A percentile compares a stretch with the other conserved stretches of the same genome.
Conservation (phyloP, 2,113 vertebrate species). For the Apteryx mantelli region DNA sequence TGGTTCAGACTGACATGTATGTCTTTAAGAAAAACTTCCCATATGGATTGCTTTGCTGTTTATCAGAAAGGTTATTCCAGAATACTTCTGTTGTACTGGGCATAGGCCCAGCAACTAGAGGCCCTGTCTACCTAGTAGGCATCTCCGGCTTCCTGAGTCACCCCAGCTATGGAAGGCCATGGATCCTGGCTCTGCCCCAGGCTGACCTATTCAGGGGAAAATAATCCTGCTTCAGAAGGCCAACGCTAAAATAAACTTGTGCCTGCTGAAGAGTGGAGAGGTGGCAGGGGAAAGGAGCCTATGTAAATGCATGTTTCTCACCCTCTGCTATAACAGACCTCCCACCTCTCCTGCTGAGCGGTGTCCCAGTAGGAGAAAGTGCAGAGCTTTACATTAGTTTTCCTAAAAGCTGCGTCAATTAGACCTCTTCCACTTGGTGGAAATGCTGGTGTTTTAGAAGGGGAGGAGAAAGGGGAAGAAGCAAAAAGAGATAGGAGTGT, state of each 20-base stretch:
- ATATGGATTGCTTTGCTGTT: neutral
- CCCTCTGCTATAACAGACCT: neutral
- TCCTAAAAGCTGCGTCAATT: neutral
- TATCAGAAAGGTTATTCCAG: constrained; percentile 58
- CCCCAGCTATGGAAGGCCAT: constrained; percentile 33
- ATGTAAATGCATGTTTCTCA: neutral
- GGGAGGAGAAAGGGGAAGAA: neutral
- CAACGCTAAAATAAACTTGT: constrained; percentile 68
- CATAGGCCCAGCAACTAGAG: neutral
- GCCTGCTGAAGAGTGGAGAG: neutral
- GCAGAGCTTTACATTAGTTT: neutral
- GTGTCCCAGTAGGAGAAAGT: constrained; percentile 49
- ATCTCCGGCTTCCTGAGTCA: constrained; percentile 40
- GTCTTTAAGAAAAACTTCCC: neutral
- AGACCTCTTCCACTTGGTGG: neutral
- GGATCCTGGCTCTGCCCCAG: constrained; percentile 40
- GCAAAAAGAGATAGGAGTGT: neutral
- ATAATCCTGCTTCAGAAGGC: constrained; percentile 62
- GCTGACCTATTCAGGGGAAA: constrained; percentile 67
- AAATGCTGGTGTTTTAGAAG: neutral
- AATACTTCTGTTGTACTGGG: constrained; percentile 1
- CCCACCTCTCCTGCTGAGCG: neutral
- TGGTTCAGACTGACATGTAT: neutral
- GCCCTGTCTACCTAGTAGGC: constrained; percentile 23
- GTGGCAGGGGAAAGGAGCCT: neutral